phyloP scores from a whole-genome alignment of 2,797 vertebrate genomes.

The Scolopax rusticola region DNA sequence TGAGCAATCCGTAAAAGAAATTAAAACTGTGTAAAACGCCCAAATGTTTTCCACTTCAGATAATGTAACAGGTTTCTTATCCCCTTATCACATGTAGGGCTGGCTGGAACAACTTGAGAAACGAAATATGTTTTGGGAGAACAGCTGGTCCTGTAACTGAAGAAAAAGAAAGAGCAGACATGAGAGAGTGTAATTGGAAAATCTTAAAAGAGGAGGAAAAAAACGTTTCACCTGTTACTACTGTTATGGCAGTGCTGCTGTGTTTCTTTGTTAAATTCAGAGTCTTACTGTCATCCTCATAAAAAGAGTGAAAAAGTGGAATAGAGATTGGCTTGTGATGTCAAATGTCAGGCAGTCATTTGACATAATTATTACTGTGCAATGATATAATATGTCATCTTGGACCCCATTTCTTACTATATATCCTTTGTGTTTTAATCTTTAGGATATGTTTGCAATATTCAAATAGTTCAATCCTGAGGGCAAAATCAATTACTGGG shows the following conservation, averaged over 20 bases:
- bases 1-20: neutral
- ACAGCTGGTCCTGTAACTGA: neutral
- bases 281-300: neutral
- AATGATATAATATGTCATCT: neutral
- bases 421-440: neutral
- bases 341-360: neutral
- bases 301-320: neutral
- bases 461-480: neutral
- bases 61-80: neutral
- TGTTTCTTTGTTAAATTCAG: neutral
- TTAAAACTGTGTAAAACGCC: neutral
- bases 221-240: neutral
- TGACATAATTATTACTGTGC: neutral
- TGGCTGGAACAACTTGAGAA: neutral
- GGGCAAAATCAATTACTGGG: neutral
- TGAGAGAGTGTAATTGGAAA: neutral
- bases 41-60: neutral
- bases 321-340: neutral
- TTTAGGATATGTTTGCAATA: neutral
- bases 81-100: neutral
- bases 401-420: neutral
- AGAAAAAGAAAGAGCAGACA: neutral
- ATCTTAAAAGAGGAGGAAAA: neutral
- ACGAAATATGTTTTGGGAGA: neutral
- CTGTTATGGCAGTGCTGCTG: neutral